Conservation (phyloP, 2,888 invertebrate genomes). For the Euplagia quadripunctaria region DNA sequence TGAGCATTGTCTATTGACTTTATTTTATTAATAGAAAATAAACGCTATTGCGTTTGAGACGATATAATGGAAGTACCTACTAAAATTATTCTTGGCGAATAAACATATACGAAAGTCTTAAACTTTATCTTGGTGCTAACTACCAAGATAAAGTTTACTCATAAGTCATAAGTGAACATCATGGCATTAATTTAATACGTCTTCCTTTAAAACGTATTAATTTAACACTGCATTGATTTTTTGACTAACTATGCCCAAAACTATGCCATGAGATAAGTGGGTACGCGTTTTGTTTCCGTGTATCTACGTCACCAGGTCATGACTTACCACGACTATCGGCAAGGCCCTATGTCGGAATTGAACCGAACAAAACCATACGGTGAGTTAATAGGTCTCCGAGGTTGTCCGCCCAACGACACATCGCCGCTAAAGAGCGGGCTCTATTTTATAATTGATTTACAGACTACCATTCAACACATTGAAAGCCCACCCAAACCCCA, state of each 20-base stretch:
- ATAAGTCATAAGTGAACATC: neutral
- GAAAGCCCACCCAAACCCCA: too few relatives aligned
- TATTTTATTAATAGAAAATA: neutral
- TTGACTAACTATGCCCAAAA: neutral
- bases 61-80: too few relatives aligned
- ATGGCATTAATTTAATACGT: neutral
- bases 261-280: too few relatives aligned
- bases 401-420: neutral
- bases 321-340: neutral
- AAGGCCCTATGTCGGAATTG: neutral
- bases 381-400: neutral
- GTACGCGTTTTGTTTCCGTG: neutral
- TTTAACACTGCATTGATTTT: neutral
- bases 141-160: neutral
- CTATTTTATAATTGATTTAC: neutral
- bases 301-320: neutral
- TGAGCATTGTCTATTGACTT: neutral
- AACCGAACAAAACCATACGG: neutral
- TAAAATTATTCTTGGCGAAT: too few relatives aligned
- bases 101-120: too few relatives aligned
- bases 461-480: neutral
- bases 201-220: neutral
- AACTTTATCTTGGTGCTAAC: too few relatives aligned
- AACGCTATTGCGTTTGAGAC: too few relatives aligned
- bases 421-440: too few relatives aligned